phyloP scores from a whole-genome alignment of 2,113 vertebrate genomes.

The Calonectris borealis region DNA sequence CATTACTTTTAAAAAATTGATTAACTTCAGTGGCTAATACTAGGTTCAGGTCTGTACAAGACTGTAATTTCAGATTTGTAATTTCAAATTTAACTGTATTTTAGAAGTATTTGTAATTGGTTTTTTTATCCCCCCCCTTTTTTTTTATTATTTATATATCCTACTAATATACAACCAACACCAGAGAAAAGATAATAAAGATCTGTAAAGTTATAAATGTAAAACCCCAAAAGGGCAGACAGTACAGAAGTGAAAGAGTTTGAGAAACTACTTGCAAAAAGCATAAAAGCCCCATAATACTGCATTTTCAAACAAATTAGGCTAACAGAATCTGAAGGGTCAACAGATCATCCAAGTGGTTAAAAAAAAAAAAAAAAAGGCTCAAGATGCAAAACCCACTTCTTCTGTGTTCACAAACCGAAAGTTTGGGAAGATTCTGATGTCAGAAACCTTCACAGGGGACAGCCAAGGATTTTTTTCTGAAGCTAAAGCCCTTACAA shows the following conservation, averaged over 20 bases:
- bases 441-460: not conserved
- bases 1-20: not conserved
- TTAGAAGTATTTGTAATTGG: not conserved
- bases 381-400: not conserved
- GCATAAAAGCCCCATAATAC: not conserved
- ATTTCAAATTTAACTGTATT: not conserved
- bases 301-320: not conserved
- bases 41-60: not conserved
- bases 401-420: not conserved
- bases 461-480: not conserved
- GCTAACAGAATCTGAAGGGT: not conserved
- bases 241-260: not conserved
- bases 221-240: not conserved
- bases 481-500: not conserved
- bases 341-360: not conserved
- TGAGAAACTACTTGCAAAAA: not conserved
- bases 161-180: not conserved
- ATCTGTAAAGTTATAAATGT: not conserved
- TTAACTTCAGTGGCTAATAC: not conserved
- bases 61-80: not conserved
- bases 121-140: not conserved
- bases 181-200: not conserved
- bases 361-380: not conserved
- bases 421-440: not conserved
- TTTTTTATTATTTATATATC: not conserved